Base-by-base conservation (phyloP, 64 coral and sea anemone genomes). In the Montipora foliosa region DNA sequence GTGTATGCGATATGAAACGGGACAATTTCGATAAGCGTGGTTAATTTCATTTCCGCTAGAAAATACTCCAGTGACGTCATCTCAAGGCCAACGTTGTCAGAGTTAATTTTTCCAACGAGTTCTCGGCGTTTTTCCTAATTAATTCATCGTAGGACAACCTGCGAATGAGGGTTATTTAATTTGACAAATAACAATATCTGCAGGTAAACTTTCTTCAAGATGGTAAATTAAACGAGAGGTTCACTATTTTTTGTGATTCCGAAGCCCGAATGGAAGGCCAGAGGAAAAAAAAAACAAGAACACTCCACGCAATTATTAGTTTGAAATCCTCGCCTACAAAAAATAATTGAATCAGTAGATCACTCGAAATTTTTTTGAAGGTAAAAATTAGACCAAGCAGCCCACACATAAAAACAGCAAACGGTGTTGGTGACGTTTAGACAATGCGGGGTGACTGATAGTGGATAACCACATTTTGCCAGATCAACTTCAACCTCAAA, bases 91-190 rank as follows among this genome's bases (percentile, higher is more conserved):
- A 86, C 71, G 51, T 68, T 70, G 48, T 68, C n/a, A 51, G 46
- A n/a, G 49, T 86, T 50, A 44, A 72, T 71, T 49, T 67, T 86
- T 59, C 64, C 47, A 71, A 49, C 13, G 21, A 37, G 19, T 49
- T 86, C 82, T 86, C 45, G 82, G 66, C 44, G 68, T 86, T 86
- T 72, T 67, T 64, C 11, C 46, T 86, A 72, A 86, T 86, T 45
- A 86, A 86, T 86, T 86, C 82, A 68, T 86, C 67, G 71, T 72
- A 86, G 71, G 82, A 22, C 45, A 71, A 86, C 82, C 82, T 86
- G 82, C 82, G 8, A 71, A 17, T 21, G 47, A 84, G 81, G 60
- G 29, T 67, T 67, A 84, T 84, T 84, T 84, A 84, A 84, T 84
- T 84, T 59, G 81, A 86, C 66, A 86, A 86, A 86, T 86, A 47